Percentiles rank a stretch among this genome's conserved stretches.
These are phyloP conservation scores for Pollenia griseotomentosa DNA, from an alignment of 2,888 invertebrate species.

Conservation along the genomic window DNA sequence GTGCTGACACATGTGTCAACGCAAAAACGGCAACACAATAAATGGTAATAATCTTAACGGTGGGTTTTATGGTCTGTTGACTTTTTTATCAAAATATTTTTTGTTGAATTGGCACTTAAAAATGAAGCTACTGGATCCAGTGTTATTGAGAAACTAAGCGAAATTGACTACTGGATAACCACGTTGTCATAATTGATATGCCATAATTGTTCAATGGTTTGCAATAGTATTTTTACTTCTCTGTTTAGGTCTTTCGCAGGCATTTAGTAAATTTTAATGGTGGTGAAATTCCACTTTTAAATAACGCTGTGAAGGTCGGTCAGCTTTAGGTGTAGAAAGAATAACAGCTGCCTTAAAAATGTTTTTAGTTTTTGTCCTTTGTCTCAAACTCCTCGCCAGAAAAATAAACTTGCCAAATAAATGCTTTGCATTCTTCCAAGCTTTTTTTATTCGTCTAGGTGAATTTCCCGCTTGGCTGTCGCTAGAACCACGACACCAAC, in stretches of 20 bases:
- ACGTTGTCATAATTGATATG: not conserved
- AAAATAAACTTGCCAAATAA: constrained; percentile 12
- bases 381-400: not conserved
- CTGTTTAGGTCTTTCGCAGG: not conserved
- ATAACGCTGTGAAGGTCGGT: constrained; percentile 12
- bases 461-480: not conserved
- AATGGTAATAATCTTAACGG: constrained; percentile 1
- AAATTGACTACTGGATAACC: constrained; percentile 8
- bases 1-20: constrained; percentile 24
- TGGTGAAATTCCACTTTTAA: constrained; percentile 6
- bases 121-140: constrained; percentile 2
- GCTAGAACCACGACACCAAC: not conserved
- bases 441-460: not conserved
- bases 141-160: constrained; percentile 4
- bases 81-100: not conserved
- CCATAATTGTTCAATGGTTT: constrained; percentile 12
- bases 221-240: constrained; percentile 4
- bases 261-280: not conserved
- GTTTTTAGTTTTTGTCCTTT: not conserved
- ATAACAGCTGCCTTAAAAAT: constrained; percentile 31
- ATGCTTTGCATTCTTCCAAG: constrained; percentile 32
- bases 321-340: not conserved
- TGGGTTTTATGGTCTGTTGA: constrained; percentile 31
- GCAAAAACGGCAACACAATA: not conserved
- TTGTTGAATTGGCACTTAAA: constrained; percentile 15